phyloP scores from a whole-genome alignment of 37 sponge, comb jelly and placozoan species.

The Oscarella lobularis region DNA sequence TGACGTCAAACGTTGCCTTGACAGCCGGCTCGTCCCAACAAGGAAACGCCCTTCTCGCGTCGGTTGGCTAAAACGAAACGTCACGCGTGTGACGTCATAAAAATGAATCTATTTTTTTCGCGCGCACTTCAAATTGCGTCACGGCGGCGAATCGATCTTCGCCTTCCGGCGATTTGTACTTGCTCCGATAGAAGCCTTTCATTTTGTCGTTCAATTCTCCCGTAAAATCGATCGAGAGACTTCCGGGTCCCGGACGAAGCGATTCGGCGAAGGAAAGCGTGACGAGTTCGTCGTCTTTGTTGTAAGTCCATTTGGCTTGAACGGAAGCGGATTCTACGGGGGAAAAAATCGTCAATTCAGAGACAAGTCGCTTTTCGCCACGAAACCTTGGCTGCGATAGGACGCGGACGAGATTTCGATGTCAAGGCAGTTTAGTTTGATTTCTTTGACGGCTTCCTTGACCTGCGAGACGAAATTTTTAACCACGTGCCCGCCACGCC shows the following conservation, averaged over 20 bases:
- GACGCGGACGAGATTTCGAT: conserved; percentile 24
- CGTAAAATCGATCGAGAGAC: conserved; percentile 41
- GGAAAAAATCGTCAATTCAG: neutral
- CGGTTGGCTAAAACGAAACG: conserved; percentile 45
- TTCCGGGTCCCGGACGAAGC: conserved; percentile 33
- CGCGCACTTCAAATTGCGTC: conserved; percentile 66
- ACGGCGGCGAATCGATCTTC: conserved; percentile 58
- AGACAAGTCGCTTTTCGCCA: neutral
- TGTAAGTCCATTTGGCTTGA: conserved; percentile 4
- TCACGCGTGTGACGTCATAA: neutral
- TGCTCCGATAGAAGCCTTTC: conserved; percentile 82
- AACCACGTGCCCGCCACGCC: neutral
- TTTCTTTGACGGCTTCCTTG: conserved; percentile 12
- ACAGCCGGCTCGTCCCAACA: conserved; percentile 97
- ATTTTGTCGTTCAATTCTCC: conserved; percentile 81
- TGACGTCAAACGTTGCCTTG: conserved; percentile 96
- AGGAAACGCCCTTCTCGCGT: conserved; percentile 93
- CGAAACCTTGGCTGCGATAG: neutral
- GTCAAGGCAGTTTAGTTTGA: conserved; percentile 38
- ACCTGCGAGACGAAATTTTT: conserved; percentile 15
- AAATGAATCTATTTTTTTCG: neutral
- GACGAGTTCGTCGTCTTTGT: conserved; percentile 55
- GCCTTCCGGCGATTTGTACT: conserved; percentile 42
- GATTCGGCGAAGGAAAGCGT: conserved; percentile 38
- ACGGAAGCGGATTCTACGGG: neutral